These are phyloP conservation scores for Athene noctua DNA, from an alignment of 2,113 vertebrate species.

Conservation along the genomic window DNA sequence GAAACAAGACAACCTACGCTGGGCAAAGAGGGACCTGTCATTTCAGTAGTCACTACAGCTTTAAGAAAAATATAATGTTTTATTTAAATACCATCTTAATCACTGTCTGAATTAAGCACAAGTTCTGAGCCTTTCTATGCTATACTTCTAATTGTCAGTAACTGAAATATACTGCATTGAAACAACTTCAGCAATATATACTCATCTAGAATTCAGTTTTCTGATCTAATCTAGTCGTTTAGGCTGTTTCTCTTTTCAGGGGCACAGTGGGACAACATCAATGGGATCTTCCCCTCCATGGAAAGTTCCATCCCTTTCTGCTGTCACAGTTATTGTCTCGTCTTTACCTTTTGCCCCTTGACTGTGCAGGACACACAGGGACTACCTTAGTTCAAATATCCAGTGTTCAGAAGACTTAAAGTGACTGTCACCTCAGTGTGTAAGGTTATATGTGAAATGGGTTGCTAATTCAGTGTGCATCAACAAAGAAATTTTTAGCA, in stretches of 20 bases:
- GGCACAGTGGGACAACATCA: neutral
- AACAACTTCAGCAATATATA: neutral
- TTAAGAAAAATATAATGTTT: neutral
- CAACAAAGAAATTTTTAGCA: neutral
- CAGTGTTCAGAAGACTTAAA: neutral
- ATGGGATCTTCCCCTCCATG: neutral
- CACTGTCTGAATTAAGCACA: neutral
- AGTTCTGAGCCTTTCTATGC: neutral
- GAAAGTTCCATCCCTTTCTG: neutral
- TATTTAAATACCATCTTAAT: neutral
- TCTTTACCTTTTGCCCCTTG: neutral
- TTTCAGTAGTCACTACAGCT: neutral
- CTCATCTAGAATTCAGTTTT: neutral
- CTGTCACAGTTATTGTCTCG: neutral
- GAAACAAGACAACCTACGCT: neutral
- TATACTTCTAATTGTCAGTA: neutral
- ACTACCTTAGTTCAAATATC: neutral
- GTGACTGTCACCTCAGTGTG: neutral
- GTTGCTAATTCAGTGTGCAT: neutral
- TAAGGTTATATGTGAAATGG: neutral
- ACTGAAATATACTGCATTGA: neutral
- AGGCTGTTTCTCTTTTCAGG: neutral
- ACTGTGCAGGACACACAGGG: neutral
- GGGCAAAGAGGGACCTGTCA: neutral
- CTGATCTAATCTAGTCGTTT: neutral